These are phyloP conservation scores for Chrysolina haemoptera DNA, from an alignment of 2,888 invertebrate genomes.

Conservation along the genomic window DNA sequence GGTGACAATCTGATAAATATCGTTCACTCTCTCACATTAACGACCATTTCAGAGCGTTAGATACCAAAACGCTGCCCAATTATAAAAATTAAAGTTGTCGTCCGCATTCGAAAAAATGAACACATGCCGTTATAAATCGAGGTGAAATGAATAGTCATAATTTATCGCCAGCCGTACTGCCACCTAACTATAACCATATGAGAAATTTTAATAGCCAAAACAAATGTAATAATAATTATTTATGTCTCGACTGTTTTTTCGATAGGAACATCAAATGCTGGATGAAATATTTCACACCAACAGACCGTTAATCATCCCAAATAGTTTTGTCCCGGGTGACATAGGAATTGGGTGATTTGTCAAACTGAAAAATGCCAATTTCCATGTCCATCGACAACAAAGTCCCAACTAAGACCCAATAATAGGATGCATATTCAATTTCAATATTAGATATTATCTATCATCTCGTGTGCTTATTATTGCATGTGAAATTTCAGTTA, in stretches of 20 bases:
- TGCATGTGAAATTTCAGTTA: not conserved
- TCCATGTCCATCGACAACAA: not conserved
- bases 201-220: constrained; percentile 24
- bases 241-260: constrained; percentile 21
- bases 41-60: not conserved
- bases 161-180: constrained; percentile 18
- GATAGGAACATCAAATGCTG: constrained; percentile 10
- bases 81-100: constrained; percentile 29
- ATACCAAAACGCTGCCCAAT: constrained; percentile 14
- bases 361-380: not conserved
- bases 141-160: constrained; percentile 19
- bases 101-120: constrained; percentile 23
- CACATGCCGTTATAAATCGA: constrained; percentile 30
- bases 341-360: not conserved
- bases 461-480: constrained; percentile 4
- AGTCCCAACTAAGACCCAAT: not conserved
- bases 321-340: not conserved
- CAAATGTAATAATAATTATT: constrained; percentile 25
- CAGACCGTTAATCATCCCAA: constrained; percentile 2
- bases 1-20: constrained; percentile 2
- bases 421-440: no score
- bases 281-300: constrained; percentile 17
- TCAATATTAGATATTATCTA: not conserved
- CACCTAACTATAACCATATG: constrained; percentile 27
- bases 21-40: not conserved